phyloP scores from a whole-genome alignment of 2,888 invertebrate genomes.

The Eledone cirrhosa region DNA sequence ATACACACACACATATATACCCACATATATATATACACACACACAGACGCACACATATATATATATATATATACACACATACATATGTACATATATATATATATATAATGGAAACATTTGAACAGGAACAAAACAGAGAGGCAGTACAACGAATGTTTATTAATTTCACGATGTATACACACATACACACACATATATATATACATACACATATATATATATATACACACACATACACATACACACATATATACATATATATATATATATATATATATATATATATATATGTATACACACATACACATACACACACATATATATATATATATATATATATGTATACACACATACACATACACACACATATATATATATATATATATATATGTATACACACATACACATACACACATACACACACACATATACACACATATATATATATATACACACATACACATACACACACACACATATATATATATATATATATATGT shows the following conservation, averaged over 20 bases:
- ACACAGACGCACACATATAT: no score
- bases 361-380: conserved; percentile 54
- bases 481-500: conserved; percentile 61
- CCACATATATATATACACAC: no score
- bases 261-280: conserved; percentile 58
- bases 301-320: conserved; percentile 52
- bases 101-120: no score
- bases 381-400: conserved; percentile 64
- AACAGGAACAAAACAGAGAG: no score
- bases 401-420: conserved; percentile 50
- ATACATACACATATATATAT: conserved; percentile 58
- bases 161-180: conserved; percentile 47
- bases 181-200: conserved; percentile 64
- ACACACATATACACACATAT: conserved; percentile 57
- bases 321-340: conserved; percentile 59
- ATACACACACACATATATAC: no score
- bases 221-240: conserved; percentile 59
- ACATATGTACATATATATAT: no score
- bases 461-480: conserved; percentile 56
- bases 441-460: conserved; percentile 64
- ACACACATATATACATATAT: conserved; percentile 58
- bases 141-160: no score
- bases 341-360: conserved; percentile 62
- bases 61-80: no score
- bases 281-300: conserved; percentile 64